A percentile compares a stretch with the other conserved stretches of the same genome.
These are phyloP conservation scores for Sander lucioperca DNA, from an alignment of 2,113 vertebrate genomes.

Conservation along the genomic window DNA sequence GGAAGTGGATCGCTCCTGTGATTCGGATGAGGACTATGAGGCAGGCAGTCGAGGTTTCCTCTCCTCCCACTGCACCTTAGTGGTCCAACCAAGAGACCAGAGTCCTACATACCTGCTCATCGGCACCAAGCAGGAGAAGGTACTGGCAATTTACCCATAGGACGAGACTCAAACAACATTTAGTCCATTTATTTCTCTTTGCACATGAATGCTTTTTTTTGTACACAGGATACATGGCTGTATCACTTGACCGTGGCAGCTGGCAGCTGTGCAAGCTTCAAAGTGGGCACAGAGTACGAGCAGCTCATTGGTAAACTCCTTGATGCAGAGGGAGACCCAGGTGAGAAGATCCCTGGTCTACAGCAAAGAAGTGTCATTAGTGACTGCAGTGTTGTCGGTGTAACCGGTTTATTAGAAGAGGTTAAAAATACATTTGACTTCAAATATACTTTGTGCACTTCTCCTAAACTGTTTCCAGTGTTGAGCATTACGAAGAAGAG, in stretches of 20 bases:
- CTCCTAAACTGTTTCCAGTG: neutral
- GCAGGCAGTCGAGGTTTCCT: slow-evolving; percentile 86
- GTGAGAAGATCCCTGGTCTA: slow-evolving; percentile 77
- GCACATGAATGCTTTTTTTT: slow-evolving; percentile 16
- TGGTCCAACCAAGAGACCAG: slow-evolving; percentile 90
- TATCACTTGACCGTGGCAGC: slow-evolving; percentile 91
- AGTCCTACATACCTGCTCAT: slow-evolving; percentile 92
- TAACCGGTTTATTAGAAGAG: neutral
- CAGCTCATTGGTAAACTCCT: slow-evolving; percentile 89
- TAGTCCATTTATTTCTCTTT: neutral
- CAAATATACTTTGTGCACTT: neutral
- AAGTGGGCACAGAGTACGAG: slow-evolving; percentile 89
- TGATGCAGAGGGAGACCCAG: slow-evolving; percentile 88
- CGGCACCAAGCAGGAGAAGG: slow-evolving; percentile 93
- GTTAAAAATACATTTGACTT: neutral
- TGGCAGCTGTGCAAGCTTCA: slow-evolving; percentile 84
- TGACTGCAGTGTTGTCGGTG: neutral
- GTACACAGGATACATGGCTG: slow-evolving; percentile 88
- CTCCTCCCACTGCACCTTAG: slow-evolving; percentile 89
- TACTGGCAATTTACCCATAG: slow-evolving; percentile 48
- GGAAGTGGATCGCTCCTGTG: slow-evolving; percentile 92
- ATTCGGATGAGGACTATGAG: slow-evolving; percentile 94
- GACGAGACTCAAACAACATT: too few relatives aligned
- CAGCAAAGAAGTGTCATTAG: neutral
- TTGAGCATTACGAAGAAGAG: neutral